A percentile compares a stretch with the other conserved stretches of the same genome.
These are phyloP conservation scores for Pollenia griseotomentosa DNA, from an alignment of 2,888 invertebrate genomes.

Conservation along the genomic window DNA sequence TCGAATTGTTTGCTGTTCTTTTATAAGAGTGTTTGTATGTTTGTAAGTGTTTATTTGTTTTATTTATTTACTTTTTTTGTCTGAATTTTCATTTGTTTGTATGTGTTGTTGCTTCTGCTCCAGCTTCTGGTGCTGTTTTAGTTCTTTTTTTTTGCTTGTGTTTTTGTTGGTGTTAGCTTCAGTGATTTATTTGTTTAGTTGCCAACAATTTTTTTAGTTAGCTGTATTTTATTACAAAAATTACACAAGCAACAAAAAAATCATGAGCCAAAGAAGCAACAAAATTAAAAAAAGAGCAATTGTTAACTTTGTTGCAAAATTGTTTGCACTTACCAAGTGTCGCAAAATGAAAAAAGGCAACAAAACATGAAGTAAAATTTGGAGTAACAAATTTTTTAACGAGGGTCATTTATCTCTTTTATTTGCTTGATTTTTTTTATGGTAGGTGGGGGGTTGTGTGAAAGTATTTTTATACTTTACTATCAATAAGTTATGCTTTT, in stretches of 20 bases:
- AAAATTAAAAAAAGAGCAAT: conserved; percentile 44
- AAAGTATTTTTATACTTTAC: too few relatives aligned
- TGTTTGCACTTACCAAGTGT: conserved; percentile 68
- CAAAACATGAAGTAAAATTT: conserved; percentile 39
- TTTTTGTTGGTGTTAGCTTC: conserved; percentile 50
- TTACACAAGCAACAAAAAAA: neutral
- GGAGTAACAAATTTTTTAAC: conserved; percentile 33
- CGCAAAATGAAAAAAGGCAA: conserved; percentile 36
- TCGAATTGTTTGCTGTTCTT: conserved; percentile 57
- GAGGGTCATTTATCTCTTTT: conserved; percentile 22
- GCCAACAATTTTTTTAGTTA: conserved; percentile 60
- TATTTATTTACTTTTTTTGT: conserved; percentile 5
- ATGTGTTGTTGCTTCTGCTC: conserved; percentile 12
- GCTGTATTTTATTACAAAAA: conserved; percentile 56
- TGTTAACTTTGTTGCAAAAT: conserved; percentile 68
- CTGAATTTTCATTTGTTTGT: conserved; percentile 7
- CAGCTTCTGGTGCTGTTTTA: conserved; percentile 1
- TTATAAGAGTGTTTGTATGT: conserved; percentile 10
- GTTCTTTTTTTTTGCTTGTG: neutral
- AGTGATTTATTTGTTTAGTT: conserved; percentile 71
- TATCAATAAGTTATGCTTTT: too few relatives aligned
- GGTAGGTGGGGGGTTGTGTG: too few relatives aligned
- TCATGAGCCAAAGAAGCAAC: neutral
- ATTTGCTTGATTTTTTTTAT: neutral
- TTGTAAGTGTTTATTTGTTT: conserved; percentile 35